Conservation (phyloP, 2,113 vertebrate genomes). For the Mellivora capensis region DNA sequence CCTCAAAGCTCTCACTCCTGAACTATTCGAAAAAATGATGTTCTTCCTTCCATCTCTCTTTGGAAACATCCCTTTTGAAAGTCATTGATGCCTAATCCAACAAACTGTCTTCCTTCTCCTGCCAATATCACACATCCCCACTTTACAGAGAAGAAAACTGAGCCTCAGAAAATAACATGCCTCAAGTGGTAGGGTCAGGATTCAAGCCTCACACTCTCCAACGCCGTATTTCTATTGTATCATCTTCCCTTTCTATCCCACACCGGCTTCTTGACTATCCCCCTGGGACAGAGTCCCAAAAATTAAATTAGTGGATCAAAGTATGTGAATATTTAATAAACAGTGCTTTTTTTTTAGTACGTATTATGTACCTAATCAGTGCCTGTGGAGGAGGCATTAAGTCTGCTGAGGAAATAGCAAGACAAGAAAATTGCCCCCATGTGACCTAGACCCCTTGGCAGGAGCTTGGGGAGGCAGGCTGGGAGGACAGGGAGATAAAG, state of each 20-base stretch:
- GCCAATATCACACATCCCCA: not conserved
- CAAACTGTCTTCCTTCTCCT: not conserved
- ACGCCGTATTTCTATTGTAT: not conserved
- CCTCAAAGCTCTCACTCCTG: not conserved
- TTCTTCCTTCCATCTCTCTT: not conserved
- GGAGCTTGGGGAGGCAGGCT: not conserved
- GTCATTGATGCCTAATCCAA: not conserved
- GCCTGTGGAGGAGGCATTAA: not conserved
- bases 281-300: not conserved
- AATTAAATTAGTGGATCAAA: not conserved
- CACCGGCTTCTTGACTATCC: not conserved
- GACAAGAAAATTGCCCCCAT: not conserved
- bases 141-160: not conserved
- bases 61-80: not conserved
- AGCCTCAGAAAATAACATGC: not conserved
- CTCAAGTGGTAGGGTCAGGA: not conserved
- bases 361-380: not conserved
- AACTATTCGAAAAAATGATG: not conserved
- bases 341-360: not conserved
- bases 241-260: not conserved
- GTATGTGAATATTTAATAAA: not conserved
- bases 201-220: not conserved
- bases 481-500: not conserved
- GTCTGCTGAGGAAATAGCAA: not conserved
- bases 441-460: not conserved